Evolutionary conservation across 1,140 invertebrate genomes (phyloP).

Genomic region (Adelges cooleyi): DNA sequence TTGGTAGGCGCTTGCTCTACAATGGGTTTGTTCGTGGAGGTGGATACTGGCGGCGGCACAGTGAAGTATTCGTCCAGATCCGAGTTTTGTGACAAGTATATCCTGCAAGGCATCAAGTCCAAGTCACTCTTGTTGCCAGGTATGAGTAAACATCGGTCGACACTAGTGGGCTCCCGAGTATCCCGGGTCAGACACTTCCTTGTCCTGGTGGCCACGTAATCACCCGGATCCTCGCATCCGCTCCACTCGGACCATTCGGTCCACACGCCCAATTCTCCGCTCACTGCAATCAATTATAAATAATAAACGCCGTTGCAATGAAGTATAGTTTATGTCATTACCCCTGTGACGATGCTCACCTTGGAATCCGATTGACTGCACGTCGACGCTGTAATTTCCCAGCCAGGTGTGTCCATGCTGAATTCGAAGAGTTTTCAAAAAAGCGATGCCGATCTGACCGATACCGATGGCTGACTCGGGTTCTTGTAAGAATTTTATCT

Average conservation of each 20-base stretch:
- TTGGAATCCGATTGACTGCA: conserved; percentile 39
- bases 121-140: conserved; percentile 31
- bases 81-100: conserved; percentile 14
- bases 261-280: conserved; percentile 33
- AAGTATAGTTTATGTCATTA: no score
- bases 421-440: conserved; percentile 37
- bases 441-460: conserved; percentile 37
- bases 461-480: conserved; percentile 29
- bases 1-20: neutral
- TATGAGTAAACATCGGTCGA: conserved; percentile 32
- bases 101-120: conserved; percentile 29
- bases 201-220: conserved; percentile 29
- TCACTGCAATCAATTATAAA: conserved; percentile 30
- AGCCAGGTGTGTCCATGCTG: conserved; percentile 37
- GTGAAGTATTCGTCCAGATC: conserved; percentile 20
- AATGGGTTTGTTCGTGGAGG: conserved; percentile 1
- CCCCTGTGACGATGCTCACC: conserved; percentile 24
- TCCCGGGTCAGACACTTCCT: conserved; percentile 33
- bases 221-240: conserved; percentile 31
- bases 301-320: neutral
- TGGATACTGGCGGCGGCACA: neutral
- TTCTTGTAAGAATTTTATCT: conserved; percentile 23
- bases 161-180: conserved; percentile 31
- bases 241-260: conserved; percentile 35
- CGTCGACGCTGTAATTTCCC: conserved; percentile 37